Conservation (phyloP, 2,113 vertebrate species). For the Nannospalax galili region DNA sequence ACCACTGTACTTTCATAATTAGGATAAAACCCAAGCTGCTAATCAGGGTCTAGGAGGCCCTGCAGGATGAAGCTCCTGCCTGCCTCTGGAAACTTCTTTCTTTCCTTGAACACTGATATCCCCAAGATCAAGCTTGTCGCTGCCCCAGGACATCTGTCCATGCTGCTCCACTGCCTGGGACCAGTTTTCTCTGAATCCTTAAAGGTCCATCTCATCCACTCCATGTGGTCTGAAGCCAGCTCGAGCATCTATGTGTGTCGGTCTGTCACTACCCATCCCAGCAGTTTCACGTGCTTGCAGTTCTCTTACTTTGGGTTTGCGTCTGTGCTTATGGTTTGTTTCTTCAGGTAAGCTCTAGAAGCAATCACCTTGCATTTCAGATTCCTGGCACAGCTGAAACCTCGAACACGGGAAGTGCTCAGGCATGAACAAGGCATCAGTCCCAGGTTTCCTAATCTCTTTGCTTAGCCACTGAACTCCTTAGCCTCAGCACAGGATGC, state of each 20-base stretch:
- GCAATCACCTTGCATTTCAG: not conserved
- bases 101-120: accelerated
- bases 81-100: not conserved
- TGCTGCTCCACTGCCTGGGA: not conserved
- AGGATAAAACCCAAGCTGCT: conserved; percentile 21
- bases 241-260: not conserved
- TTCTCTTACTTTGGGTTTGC: not conserved
- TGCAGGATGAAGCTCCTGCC: accelerated
- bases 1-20: not conserved
- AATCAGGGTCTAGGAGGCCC: not conserved
- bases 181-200: no score
- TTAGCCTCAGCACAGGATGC: not conserved
- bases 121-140: not conserved
- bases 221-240: not conserved
- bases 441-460: not conserved
- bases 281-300: not conserved
- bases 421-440: accelerated
- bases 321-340: not conserved
- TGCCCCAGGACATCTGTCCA: not conserved
- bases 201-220: not conserved
- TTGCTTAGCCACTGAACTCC: not conserved
- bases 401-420: not conserved
- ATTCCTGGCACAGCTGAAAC: not conserved
- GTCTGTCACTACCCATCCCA: no score
- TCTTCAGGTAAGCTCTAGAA: not conserved